Percentiles rank a stretch among this genome's conserved stretches.
These are phyloP conservation scores for Nipponacmea schrenckii DNA, from an alignment of 2,888 invertebrate species.

Conservation along the genomic window DNA sequence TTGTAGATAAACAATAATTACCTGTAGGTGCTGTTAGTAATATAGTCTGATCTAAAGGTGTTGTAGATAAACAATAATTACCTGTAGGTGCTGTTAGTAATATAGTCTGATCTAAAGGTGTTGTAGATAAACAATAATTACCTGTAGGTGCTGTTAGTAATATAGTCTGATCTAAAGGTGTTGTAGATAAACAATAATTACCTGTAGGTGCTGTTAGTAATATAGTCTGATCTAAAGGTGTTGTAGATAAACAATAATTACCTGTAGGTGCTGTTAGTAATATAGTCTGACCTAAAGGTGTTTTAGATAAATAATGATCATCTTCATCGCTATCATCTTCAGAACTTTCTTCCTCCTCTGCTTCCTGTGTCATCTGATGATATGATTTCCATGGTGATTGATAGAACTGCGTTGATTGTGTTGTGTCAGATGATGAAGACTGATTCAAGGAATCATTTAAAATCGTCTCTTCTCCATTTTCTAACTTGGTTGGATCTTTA, in stretches of 20 bases:
- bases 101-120: constrained; percentile 27
- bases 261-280: constrained; percentile 61
- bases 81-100: constrained; percentile 58
- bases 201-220: constrained; percentile 58
- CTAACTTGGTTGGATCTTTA: no score
- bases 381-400: constrained; percentile 1
- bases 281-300: constrained; percentile 27
- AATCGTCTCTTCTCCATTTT: no score
- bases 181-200: constrained; percentile 19
- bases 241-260: constrained; percentile 12
- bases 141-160: constrained; percentile 58
- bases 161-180: constrained; percentile 27
- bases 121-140: constrained; percentile 19
- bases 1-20: constrained; percentile 19
- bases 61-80: constrained; percentile 19
- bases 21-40: constrained; percentile 58
- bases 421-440: no score
- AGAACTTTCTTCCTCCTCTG: constrained; percentile 12
- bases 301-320: constrained; percentile 20
- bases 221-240: constrained; percentile 27
- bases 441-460: no score
- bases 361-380: neutral
- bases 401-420: neutral
- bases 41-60: constrained; percentile 27
- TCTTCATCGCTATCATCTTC: constrained; percentile 12